A percentile compares a stretch with the other conserved stretches of the same genome.
These are phyloP conservation scores for Habrosyne pyritoides DNA, from an alignment of 2,888 invertebrate genomes.

Conservation along the genomic window DNA sequence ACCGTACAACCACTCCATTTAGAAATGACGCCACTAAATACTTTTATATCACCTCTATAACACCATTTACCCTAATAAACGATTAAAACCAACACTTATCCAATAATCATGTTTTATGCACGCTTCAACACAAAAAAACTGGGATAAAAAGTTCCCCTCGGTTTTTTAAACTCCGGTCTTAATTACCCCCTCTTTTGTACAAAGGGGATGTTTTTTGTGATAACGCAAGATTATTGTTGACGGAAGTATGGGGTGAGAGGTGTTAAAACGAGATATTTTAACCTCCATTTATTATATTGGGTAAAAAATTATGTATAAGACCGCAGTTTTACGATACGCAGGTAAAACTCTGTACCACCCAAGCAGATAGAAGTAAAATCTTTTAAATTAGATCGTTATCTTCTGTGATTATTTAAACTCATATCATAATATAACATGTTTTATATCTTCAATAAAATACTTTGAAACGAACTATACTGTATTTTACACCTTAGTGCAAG, in stretches of 20 bases:
- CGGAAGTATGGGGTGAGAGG: conserved; percentile 43
- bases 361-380: too few relatives aligned
- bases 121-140: conserved; percentile 25
- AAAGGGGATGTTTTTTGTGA: conserved; percentile 53
- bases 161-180: conserved; percentile 47
- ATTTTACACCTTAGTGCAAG: too few relatives aligned
- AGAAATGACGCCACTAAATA: conserved; percentile 1
- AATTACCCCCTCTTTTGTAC: conserved; percentile 49
- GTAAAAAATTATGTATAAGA: conserved; percentile 41
- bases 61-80: conserved; percentile 10
- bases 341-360: background rate
- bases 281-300: conserved; percentile 25
- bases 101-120: conserved; percentile 34
- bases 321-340: conserved; percentile 27
- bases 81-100: conserved; percentile 29
- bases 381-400: too few relatives aligned
- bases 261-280: conserved; percentile 43
- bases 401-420: too few relatives aligned
- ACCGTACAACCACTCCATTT: background rate
- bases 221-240: conserved; percentile 42
- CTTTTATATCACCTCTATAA: background rate
- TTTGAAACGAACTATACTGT: too few relatives aligned
- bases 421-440: background rate
- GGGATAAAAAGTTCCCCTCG: conserved; percentile 50
- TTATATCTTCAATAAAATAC: background rate